Conservation (phyloP, 1,140 invertebrate genomes). For the Pectinophora gossypiella region DNA sequence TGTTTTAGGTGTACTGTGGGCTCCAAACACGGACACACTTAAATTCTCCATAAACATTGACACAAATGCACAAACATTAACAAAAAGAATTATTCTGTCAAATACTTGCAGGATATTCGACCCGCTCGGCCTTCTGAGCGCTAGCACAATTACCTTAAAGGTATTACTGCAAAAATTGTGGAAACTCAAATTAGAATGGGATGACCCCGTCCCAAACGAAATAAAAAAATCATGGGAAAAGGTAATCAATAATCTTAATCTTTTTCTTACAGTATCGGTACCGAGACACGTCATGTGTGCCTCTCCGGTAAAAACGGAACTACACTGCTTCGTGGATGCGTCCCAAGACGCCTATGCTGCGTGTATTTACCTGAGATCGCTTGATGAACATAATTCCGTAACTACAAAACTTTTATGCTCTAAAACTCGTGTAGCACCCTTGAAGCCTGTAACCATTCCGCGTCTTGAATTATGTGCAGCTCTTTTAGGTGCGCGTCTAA, state of each 20-base stretch:
- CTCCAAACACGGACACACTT: neutral
- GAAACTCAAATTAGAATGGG: conserved; percentile 15
- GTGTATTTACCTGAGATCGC: too few relatives aligned
- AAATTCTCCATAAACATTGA: neutral
- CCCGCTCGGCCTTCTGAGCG: conserved; percentile 12
- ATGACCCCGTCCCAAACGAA: conserved; percentile 10
- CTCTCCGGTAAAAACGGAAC: too few relatives aligned
- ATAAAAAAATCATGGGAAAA: conserved; percentile 8
- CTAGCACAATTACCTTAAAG: conserved; percentile 10
- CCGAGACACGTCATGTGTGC: neutral
- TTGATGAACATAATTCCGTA: neutral
- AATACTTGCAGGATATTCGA: conserved; percentile 18
- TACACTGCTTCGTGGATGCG: too few relatives aligned
- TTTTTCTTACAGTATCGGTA: conserved; percentile 1
- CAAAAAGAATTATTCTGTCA: conserved; percentile 14
- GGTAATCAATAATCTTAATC: neutral
- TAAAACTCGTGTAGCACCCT: too few relatives aligned
- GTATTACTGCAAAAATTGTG: conserved; percentile 20
- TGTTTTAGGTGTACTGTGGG: conserved; percentile 7
- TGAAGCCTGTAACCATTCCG: too few relatives aligned
- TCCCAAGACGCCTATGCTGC: too few relatives aligned
- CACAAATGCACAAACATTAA: neutral
- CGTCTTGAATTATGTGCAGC: conserved; percentile 5
- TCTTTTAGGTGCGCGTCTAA: neutral
- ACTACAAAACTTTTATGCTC: neutral